Base-by-base conservation (phyloP, 2,113 vertebrate species). In the Laticauda colubrina region DNA sequence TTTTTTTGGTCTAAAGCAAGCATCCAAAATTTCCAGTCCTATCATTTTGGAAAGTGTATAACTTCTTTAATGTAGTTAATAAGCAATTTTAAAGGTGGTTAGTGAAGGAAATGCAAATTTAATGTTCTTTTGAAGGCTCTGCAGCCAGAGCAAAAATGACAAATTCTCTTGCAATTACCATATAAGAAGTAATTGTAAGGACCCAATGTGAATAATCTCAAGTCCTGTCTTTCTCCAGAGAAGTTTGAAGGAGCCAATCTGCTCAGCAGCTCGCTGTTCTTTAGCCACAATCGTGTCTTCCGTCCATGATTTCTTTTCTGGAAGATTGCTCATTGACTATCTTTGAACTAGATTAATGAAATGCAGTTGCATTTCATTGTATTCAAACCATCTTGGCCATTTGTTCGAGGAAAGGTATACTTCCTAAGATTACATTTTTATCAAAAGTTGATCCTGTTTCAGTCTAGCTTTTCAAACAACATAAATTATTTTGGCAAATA, bases 401-500 rank as follows among this genome's bases (percentile, higher is more conserved):
- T 43, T 90, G 75, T 34, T 5, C 15, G 81, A 89, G 57, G 15
- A 6, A 56, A 14, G 21, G 10, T 56, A 29, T 20, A 53, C 53
- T 29, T 93, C 88, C 59, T 29, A 34, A 1, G 24, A 20, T 18
- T 21, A 29, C 14, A 0, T 51, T 86, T 86, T 92, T 26, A 51
- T 11, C 26, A n/a, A 89, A 92, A 55, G 39, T 5, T 57, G 18
- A n/a, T 11, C 69, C 26, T 85, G 6, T 57, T 89, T 89, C 53
- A 56, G 14, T 26, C 53, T 43, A 90, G 29, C 64, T 89, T 55
- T 61, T 29, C 85, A 92, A 90, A 86, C 9, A 90, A 61, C 23
- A 61, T 81, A 87, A 43, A 90, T 87, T 86, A 90, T 93, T 93
- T 18, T 48, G 53, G 11, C 45, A 81, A 85, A 91, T 39, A 75